Conservation (phyloP, 2,113 vertebrate species). For the Pseudopodoces humilis region DNA sequence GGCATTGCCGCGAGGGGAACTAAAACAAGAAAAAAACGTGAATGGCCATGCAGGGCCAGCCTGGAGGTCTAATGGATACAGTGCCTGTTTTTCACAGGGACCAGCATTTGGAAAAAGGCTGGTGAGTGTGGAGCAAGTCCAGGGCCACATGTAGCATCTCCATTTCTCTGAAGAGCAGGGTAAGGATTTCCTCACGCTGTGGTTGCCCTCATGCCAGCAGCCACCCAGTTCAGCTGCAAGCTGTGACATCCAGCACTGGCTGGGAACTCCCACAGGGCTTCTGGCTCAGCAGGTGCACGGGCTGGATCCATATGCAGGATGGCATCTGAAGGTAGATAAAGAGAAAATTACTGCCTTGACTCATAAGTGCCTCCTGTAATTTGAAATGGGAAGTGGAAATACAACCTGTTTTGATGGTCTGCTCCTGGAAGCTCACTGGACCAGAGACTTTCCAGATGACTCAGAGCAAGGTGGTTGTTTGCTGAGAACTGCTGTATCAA, state of each 20-base stretch:
- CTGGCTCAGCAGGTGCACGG: background rate
- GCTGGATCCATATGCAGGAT: background rate
- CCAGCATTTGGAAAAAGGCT: background rate
- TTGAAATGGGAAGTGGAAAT: slow-evolving; percentile 58
- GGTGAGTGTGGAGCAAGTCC: background rate
- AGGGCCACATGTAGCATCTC: background rate
- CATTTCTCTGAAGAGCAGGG: background rate
- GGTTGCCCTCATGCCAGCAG: background rate
- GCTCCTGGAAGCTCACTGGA: slow-evolving; percentile 55
- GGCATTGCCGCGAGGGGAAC: background rate
- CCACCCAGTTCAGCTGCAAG: background rate
- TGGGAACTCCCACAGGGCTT: background rate
- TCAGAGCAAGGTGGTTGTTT: background rate
- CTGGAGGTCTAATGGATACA: background rate
- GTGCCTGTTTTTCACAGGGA: background rate
- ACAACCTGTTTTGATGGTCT: slow-evolving; percentile 33
- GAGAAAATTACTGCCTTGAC: slow-evolving; percentile 39
- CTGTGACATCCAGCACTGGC: background rate
- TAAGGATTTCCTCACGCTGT: background rate
- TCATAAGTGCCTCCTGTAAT: slow-evolving; percentile 35
- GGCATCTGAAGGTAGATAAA: slow-evolving; percentile 8
- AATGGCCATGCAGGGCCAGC: background rate
- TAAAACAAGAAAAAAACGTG: fast-evolving
- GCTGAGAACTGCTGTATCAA: slow-evolving; percentile 29
- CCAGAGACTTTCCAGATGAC: slow-evolving; percentile 45